Base-by-base conservation (phyloP, 1,140 invertebrate species). In the Camponotus floridanus region DNA sequence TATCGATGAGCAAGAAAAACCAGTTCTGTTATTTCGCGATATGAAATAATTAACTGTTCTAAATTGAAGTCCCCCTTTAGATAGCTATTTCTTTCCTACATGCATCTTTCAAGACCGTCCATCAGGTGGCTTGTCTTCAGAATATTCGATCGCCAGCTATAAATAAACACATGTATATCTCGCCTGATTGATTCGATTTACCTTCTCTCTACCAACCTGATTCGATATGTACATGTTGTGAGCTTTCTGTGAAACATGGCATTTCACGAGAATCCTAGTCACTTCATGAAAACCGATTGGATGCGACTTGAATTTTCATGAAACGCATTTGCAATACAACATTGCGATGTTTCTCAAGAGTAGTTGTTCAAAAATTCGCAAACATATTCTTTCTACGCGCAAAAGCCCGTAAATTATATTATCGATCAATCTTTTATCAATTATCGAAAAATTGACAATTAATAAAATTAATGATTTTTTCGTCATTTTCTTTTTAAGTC, bases 111-210 rank as follows among this genome's bases (percentile, higher is more conserved):
- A 57, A 67, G 76, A 80, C 45, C 31, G 76, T 79, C 76, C 45
- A 70, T 80, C 64, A 80, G 33, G 76, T 68, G 64, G 76, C 76
- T 70, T 70, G 76, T 80, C 64, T 80, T 80, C 21, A 33, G 42
- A 68, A 80, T 80, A 80, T 80, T 80, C 76, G 76, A 80, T 80
- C 64, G 76, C 26, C 15, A n/a, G 76, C 76, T 80, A 80, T 80
- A 80, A 80, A 80, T 70, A 80, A 80, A 13, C 45, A 57, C 45
- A 33, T 80, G 33, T 80, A 80, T 68, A 80, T 68, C 45, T 70
- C 31, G 45, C 76, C 21, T 70, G 76, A 67, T 80, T 55, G 76
- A 68, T 80, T 80, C 76, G 33, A 80, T 80, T 80, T 80, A 68
- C 62, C 76, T 18, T 79, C n/a, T n/a, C 21, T 1, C 6, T 21